These are phyloP conservation scores for Echeneis naucrates DNA, from an alignment of 2,797 vertebrate species.

Conservation along the genomic window DNA sequence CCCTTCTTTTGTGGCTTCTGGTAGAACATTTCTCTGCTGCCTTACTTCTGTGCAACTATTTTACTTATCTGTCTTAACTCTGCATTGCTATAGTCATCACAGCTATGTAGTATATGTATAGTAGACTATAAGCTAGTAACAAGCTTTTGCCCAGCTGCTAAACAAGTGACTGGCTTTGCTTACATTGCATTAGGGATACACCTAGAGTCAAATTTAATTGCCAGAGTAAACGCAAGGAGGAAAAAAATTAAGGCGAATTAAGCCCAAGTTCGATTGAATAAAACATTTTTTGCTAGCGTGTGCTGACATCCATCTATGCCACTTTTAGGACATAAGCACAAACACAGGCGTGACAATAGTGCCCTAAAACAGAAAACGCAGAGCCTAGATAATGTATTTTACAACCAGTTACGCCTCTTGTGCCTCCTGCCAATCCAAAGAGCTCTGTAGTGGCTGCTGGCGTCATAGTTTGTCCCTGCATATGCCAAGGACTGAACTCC, in stretches of 20 bases:
- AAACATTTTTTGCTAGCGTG: background rate
- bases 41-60: background rate
- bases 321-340: background rate
- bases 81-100: background rate
- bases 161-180: too few species aligned
- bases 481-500: background rate
- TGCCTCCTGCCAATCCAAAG: constrained; percentile 9
- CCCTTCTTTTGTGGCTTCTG: background rate
- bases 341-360: constrained; percentile 23
- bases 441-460: constrained; percentile 29
- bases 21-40: constrained; percentile 4
- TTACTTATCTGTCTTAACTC: background rate
- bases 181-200: too few species aligned
- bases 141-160: background rate
- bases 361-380: constrained; percentile 24
- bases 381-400: constrained; percentile 9
- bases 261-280: background rate
- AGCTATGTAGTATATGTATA: too few species aligned
- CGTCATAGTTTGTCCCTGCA: constrained; percentile 36
- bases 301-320: background rate
- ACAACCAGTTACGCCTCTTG: constrained; percentile 18
- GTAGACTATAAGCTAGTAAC: too few species aligned
- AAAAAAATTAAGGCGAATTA: background rate
- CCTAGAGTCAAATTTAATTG: too few species aligned
- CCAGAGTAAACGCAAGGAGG: background rate